Evolutionary conservation across 1,140 invertebrate species (phyloP).

Genomic region (Achroia grisella): DNA sequence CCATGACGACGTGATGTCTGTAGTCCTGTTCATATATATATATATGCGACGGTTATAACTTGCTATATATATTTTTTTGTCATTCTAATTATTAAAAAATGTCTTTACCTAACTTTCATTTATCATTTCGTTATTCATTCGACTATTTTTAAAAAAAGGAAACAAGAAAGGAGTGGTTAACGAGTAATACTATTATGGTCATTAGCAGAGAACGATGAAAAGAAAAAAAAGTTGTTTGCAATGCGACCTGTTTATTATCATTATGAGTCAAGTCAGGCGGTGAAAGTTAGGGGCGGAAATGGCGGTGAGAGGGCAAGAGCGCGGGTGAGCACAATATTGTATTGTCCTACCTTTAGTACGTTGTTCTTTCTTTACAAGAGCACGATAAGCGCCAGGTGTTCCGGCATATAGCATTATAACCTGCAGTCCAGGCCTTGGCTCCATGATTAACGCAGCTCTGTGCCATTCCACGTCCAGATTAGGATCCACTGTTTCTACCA

Average conservation of each 20-base stretch:
- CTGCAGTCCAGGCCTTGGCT: constrained; percentile 35
- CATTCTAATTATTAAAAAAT: too few relatives aligned
- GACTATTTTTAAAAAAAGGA: too few relatives aligned
- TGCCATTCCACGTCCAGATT: constrained; percentile 31
- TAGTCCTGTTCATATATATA: too few relatives aligned
- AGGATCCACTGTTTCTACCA: constrained; percentile 30
- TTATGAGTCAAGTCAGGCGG: constrained; percentile 50
- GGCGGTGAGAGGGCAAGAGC: constrained; percentile 18
- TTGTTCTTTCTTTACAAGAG: constrained; percentile 34
- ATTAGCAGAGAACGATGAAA: constrained; percentile 27
- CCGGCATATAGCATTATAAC: constrained; percentile 32
- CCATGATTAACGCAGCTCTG: constrained; percentile 36
- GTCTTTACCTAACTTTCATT: too few relatives aligned
- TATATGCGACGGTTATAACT: too few relatives aligned
- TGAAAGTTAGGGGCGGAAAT: constrained; percentile 63
- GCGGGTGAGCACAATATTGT: constrained; percentile 26
- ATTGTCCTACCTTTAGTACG: constrained; percentile 41
- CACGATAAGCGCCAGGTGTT: constrained; percentile 42
- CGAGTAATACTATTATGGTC: constrained; percentile 20
- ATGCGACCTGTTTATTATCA: constrained; percentile 59
- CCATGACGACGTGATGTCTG: too few relatives aligned
- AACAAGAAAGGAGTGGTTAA: constrained; percentile 10
- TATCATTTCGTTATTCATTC: too few relatives aligned
- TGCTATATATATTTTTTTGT: too few relatives aligned
- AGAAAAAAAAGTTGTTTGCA: constrained; percentile 37